A percentile compares a stretch with the other conserved stretches of the same genome.
phyloP scores from a whole-genome alignment of 2,113 vertebrate species.

The Proterorhinus semilunaris region DNA sequence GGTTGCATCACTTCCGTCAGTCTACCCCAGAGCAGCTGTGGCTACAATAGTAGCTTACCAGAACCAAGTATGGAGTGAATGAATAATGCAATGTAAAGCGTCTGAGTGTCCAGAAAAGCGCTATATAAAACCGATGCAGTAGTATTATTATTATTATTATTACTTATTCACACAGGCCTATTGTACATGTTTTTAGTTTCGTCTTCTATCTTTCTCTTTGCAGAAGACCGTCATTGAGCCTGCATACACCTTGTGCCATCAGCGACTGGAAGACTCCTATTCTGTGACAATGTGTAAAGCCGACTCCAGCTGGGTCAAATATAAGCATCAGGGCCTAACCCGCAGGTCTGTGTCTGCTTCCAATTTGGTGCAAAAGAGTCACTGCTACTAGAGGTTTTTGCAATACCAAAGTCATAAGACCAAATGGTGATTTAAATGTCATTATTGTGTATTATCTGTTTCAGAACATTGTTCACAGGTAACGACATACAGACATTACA shows the following conservation, averaged over 20 bases:
- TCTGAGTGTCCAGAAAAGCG: too few species aligned
- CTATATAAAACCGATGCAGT: too few species aligned
- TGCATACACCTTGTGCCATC: slow-evolving; percentile 82
- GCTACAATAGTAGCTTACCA: too few species aligned
- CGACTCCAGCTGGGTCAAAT: slow-evolving; percentile 79
- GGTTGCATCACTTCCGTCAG: too few species aligned
- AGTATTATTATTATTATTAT: too few species aligned
- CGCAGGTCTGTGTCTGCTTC: slow-evolving; percentile 73
- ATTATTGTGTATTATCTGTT: background rate
- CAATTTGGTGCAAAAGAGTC: background rate
- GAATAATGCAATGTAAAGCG: too few species aligned
- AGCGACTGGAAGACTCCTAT: slow-evolving; percentile 76
- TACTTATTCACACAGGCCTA: too few species aligned
- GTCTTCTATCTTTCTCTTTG: background rate
- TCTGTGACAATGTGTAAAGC: slow-evolving; percentile 79
- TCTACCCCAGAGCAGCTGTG: too few species aligned
- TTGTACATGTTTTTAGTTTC: too few species aligned
- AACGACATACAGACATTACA: background rate
- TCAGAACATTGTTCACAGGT: background rate
- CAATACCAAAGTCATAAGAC: background rate
- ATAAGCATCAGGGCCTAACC: slow-evolving; percentile 78
- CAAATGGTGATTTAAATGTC: background rate
- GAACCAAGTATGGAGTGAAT: too few species aligned
- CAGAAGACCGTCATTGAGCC: slow-evolving; percentile 64
- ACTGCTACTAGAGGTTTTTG: background rate